Evolutionary conservation across 2,113 vertebrate genomes (phyloP).

Genomic region (Sarotherodon lohbergeri): DNA sequence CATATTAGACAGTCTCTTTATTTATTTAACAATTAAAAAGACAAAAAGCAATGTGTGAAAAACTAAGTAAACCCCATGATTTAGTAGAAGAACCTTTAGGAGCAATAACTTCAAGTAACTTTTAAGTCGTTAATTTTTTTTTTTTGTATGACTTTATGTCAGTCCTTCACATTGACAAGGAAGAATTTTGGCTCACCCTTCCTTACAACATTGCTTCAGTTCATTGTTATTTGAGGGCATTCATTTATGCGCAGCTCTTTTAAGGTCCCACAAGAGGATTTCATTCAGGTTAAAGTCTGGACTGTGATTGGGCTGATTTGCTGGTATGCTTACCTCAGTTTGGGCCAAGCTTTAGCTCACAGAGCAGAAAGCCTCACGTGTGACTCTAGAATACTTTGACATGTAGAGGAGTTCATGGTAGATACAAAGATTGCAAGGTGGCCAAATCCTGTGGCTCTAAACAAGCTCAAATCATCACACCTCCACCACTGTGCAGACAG

Average conservation of each 20-base stretch:
- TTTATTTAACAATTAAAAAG: neutral
- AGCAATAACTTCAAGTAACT: neutral
- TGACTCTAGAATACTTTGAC: neutral
- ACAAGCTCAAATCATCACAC: neutral
- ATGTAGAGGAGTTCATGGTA: fast-evolving
- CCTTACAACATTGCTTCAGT: neutral
- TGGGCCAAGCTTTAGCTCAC: fast-evolving
- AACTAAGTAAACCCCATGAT: neutral
- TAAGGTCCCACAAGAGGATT: neutral
- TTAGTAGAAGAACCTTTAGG: neutral
- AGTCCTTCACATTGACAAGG: neutral
- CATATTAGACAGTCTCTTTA: neutral
- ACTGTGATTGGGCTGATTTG: neutral
- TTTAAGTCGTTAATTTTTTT: neutral
- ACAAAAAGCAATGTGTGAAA: neutral
- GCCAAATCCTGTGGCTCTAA: neutral
- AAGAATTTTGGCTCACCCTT: neutral
- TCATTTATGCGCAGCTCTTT: neutral
- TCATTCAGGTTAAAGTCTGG: neutral
- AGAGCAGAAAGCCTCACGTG: neutral
- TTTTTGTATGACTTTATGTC: neutral
- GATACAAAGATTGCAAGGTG: neutral
- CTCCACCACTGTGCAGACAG: fast-evolving
- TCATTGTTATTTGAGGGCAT: neutral
- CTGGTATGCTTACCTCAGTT: neutral